Conservation (phyloP, 2,797 vertebrate species). For the Myotis vivesi region DNA sequence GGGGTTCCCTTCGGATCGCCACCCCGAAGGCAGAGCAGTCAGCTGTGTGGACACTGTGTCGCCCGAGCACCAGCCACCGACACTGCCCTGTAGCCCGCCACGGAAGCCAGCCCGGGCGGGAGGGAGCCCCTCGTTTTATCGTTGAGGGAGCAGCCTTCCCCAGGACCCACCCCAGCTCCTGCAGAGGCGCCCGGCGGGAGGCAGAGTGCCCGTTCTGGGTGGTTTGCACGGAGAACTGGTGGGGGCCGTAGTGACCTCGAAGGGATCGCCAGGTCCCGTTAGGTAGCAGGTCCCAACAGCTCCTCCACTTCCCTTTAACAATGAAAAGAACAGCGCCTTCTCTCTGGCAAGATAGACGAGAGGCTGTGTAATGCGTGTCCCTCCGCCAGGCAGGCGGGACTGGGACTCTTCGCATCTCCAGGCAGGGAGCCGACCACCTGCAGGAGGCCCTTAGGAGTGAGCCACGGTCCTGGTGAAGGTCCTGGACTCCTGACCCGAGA, state of each 20-base stretch:
- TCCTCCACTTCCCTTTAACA: background rate
- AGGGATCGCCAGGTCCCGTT: background rate
- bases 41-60: rapidly evolving
- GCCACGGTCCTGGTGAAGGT: rapidly evolving
- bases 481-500: background rate
- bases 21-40: rapidly evolving
- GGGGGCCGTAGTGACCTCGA: rapidly evolving
- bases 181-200: background rate
- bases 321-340: background rate
- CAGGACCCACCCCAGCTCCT: background rate
- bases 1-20: rapidly evolving
- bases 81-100: rapidly evolving
- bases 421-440: rapidly evolving
- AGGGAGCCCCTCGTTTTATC: background rate
- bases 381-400: rapidly evolving
- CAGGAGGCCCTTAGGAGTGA: too few species aligned
- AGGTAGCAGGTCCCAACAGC: background rate
- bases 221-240: background rate
- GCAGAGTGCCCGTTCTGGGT: rapidly evolving
- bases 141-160: background rate
- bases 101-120: too few species aligned
- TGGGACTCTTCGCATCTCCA: rapidly evolving
- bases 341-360: background rate
- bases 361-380: background rate
- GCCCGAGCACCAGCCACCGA: rapidly evolving